Evolutionary conservation across 2,113 vertebrate genomes (phyloP).

Genomic region (Petrocephalus zakoni): DNA sequence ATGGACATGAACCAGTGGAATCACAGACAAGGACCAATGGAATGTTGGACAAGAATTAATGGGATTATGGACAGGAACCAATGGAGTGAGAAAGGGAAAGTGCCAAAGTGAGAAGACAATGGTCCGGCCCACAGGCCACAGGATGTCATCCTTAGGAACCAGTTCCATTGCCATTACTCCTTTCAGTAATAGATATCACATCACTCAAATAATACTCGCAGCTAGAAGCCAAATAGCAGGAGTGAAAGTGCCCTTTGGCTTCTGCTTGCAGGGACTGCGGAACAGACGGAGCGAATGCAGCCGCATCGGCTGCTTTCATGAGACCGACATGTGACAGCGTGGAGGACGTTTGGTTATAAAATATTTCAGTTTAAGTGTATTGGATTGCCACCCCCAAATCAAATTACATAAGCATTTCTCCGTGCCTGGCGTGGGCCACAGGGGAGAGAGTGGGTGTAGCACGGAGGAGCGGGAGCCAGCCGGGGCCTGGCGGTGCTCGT

Average conservation of each 20-base stretch:
- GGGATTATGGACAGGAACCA: background rate
- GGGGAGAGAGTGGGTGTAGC: slow-evolving; percentile 35
- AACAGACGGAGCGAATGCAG: background rate
- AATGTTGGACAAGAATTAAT: background rate
- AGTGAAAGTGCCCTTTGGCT: background rate
- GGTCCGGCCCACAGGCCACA: background rate
- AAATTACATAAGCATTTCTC: slow-evolving; percentile 43
- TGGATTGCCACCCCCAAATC: slow-evolving; percentile 41
- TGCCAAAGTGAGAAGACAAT: background rate
- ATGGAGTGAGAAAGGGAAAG: background rate
- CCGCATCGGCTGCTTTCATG: background rate
- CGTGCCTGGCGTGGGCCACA: slow-evolving; percentile 36
- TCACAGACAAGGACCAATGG: background rate
- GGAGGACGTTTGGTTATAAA: slow-evolving; percentile 28
- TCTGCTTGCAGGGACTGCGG: background rate
- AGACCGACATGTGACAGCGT: background rate
- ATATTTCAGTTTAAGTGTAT: slow-evolving; percentile 33
- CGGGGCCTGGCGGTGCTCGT: slow-evolving; percentile 24
- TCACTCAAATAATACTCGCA: background rate
- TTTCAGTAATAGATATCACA: background rate
- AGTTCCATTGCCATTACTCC: background rate
- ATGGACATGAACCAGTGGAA: no score
- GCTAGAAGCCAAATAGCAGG: background rate
- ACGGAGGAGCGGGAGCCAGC: slow-evolving; percentile 35
- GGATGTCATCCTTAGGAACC: background rate